Conservation (phyloP, 2,888 invertebrate genomes). For the Drosophila conformis region DNA sequence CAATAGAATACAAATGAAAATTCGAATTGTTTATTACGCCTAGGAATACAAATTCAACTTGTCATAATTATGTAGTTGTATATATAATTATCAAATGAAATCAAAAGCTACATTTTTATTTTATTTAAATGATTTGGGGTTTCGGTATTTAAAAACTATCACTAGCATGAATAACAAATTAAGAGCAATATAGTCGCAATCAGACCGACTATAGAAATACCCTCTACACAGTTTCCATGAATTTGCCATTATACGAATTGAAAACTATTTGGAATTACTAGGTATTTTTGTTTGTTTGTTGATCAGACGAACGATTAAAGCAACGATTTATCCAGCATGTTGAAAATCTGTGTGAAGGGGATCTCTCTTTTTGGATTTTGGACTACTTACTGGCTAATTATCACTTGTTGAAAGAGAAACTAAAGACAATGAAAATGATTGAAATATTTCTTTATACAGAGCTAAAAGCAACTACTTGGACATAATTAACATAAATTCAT, state of each 20-base stretch:
- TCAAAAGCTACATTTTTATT: constrained; percentile 47
- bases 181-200: constrained; percentile 40
- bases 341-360: constrained; percentile 22
- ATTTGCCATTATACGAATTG: not conserved
- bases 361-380: not conserved
- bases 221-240: constrained; percentile 36
- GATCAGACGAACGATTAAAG: not conserved
- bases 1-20: constrained; percentile 54
- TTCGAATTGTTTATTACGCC: constrained; percentile 25
- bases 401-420: constrained; percentile 50
- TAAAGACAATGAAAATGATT: constrained; percentile 22
- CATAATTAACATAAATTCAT: constrained; percentile 17
- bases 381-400: constrained; percentile 54
- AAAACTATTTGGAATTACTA: not conserved
- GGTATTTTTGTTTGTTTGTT: not conserved
- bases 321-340: not conserved
- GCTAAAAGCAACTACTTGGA: constrained; percentile 25
- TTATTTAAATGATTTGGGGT: constrained; percentile 43
- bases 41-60: constrained; percentile 45
- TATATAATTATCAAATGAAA: constrained; percentile 30
- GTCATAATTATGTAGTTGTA: constrained; percentile 29
- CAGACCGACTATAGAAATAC: constrained; percentile 36
- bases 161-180: constrained; percentile 76
- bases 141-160: constrained; percentile 64
- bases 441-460: constrained; percentile 43